phyloP scores from a whole-genome alignment of 2,797 vertebrate genomes.

The Gallinago nigripennis region DNA sequence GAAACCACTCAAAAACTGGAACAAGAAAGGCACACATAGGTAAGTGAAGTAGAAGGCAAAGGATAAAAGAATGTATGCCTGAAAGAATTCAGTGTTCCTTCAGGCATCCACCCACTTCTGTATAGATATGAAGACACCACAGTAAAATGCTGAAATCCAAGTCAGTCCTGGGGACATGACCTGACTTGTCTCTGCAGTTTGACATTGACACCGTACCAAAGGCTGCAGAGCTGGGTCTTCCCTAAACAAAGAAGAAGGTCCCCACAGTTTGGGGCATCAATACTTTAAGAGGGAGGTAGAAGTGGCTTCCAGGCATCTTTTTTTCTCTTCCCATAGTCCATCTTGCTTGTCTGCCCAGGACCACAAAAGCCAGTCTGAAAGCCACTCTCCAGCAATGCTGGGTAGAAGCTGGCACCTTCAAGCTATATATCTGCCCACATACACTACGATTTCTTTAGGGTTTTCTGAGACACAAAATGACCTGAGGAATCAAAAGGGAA shows the following conservation, averaged over 20 bases:
- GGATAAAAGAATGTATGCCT: not conserved
- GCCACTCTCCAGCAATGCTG: not conserved
- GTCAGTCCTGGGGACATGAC: not conserved
- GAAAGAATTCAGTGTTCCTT: not conserved
- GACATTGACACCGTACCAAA: accelerated
- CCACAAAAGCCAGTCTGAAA: not conserved
- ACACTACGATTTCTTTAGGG: not conserved
- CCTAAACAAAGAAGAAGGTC: not conserved
- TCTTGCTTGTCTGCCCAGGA: not conserved
- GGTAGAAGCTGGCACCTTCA: not conserved
- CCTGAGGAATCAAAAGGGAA: not conserved
- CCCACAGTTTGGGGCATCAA: not conserved
- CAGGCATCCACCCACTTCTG: not conserved
- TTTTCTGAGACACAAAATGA: not conserved
- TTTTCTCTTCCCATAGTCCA: not conserved
- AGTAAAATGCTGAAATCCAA: not conserved
- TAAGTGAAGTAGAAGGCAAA: not conserved
- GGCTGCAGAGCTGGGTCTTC: not conserved
- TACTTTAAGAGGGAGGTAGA: not conserved
- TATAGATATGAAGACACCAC: not conserved
- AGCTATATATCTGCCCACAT: not conserved
- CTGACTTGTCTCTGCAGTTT: not conserved
- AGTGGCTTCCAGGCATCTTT: not conserved
- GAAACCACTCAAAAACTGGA: not conserved
- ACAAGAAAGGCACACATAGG: not conserved